Conservation (phyloP, 2,113 vertebrate genomes). For the Benitochromis conjunctus region DNA sequence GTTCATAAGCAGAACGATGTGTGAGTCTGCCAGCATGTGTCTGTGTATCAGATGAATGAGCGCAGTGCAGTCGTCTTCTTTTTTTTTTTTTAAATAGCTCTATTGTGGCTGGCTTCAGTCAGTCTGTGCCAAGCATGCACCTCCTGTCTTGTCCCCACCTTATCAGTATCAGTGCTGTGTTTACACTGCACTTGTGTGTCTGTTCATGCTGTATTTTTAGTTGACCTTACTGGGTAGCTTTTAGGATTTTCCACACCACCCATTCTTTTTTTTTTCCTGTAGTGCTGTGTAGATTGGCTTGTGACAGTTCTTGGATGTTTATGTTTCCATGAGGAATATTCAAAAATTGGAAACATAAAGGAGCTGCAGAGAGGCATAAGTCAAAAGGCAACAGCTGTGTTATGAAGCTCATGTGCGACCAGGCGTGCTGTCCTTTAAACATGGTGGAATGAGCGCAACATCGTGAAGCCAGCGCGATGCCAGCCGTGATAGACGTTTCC, state of each 20-base stretch:
- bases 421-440: not conserved
- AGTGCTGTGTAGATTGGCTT: not conserved
- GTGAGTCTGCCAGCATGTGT: not conserved
- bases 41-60: constrained; percentile 17
- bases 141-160: not conserved
- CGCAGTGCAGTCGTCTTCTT: not conserved
- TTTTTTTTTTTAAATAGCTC: not conserved
- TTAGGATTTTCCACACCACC: not conserved
- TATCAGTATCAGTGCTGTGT: not conserved
- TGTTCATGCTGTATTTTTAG: not conserved
- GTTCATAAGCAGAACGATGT: not conserved
- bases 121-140: not conserved
- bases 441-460: not conserved
- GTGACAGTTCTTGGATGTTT: constrained; percentile 5
- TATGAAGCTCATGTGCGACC: constrained; percentile 6
- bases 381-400: constrained; percentile 40
- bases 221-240: not conserved
- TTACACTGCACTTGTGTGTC: not conserved
- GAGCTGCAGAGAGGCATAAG: not conserved
- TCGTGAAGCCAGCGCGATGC: not conserved
- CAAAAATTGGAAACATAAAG: not conserved
- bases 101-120: constrained; percentile 14
- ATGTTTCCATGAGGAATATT: constrained; percentile 24
- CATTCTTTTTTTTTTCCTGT: not conserved
- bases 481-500: not conserved